Base-by-base conservation (phyloP, 2,888 invertebrate genomes). In the Carabus problematicus region DNA sequence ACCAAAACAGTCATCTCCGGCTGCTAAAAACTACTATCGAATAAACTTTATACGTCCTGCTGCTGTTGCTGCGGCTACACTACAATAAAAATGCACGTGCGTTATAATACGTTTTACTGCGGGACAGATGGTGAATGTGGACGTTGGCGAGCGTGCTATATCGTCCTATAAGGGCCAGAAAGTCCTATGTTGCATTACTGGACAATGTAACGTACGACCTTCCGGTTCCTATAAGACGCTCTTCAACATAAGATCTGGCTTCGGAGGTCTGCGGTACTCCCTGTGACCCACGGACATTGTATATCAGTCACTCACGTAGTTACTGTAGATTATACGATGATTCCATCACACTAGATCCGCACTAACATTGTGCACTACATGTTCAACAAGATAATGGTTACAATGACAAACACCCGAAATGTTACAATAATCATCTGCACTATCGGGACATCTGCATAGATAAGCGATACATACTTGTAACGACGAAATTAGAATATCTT, bases 131-230 rank as follows among this genome's bases (percentile, higher is more conserved):
- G 52, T 52, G 18, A 16, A 52, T 52, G 52, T 11, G 16, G 52
- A 52, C 3, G 52, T 19, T 3, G 19, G 52, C 12, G 52, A 52
- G 16, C 52, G 52, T 52, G 52, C 52, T 18, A 52, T 16, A 52
- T 52, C 52, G 52, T 52, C 52, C 52, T 52, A 52, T 52, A 52
- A 52, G 52, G 52, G 52, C 52, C 52, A 52, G 52, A 52, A 52
- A 52, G 52, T 52, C 52, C 52, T 64, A 64, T 64, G 56, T 64
- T 64, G 45, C 56, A 43, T 55, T 56, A 43, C 64, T 45, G 56
- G 64, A 64, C 64, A 64, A 64, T 56, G 64, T 64, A 64, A 41
- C 64, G 40, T 64, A 64, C 64, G 55, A 64, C 64, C 63, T 64
- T 64, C 55, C 56, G 64, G 56, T 56, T 64, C 45, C 56, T 56